A percentile compares a stretch with the other conserved stretches of the same genome.
phyloP scores from a whole-genome alignment of 2,797 vertebrate species.

The Falco berigora region DNA sequence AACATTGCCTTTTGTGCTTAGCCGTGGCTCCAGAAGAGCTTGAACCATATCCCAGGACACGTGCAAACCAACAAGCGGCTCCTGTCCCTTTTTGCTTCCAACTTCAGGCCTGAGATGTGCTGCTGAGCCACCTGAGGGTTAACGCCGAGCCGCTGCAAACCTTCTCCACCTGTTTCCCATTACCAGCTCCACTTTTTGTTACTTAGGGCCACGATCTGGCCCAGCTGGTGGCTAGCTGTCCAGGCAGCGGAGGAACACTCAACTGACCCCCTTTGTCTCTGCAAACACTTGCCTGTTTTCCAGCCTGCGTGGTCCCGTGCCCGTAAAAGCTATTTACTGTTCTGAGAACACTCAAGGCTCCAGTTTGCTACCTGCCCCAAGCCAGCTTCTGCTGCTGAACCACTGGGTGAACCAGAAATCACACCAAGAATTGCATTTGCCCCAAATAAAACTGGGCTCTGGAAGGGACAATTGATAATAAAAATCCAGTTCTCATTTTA shows the following conservation, averaged over 20 bases:
- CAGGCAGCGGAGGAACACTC: not conserved
- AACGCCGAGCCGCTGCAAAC: not conserved
- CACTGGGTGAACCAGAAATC: not conserved
- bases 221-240: not conserved
- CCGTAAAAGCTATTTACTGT: not conserved
- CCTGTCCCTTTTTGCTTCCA: not conserved
- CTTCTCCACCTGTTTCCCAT: not conserved
- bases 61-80: not conserved
- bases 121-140: not conserved
- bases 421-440: not conserved
- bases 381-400: not conserved
- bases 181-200: not conserved
- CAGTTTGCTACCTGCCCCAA: not conserved
- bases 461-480: not conserved
- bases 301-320: not conserved
- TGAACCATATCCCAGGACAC: rapidly evolving
- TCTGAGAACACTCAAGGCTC: not conserved
- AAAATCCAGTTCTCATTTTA: not conserved
- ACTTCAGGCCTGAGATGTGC: not conserved
- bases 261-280: not conserved
- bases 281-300: not conserved
- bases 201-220: not conserved
- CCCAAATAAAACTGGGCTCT: not conserved
- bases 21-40: not conserved
- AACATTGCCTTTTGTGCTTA: not conserved